Evolutionary conservation across 2,888 invertebrate species (phyloP).

Genomic region (Isotomurus palustris): DNA sequence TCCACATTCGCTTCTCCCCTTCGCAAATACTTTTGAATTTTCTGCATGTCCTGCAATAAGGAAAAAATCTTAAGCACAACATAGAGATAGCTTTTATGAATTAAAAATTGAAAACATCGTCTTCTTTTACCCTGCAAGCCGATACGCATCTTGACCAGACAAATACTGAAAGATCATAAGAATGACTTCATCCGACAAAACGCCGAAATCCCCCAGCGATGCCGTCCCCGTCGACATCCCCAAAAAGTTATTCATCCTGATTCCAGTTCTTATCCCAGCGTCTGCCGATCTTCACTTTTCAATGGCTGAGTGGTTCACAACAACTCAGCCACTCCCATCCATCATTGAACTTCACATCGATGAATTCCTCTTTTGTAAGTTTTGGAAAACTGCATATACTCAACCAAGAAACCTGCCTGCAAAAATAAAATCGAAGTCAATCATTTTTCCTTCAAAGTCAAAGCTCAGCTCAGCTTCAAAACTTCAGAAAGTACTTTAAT

Average conservation of each 20-base stretch:
- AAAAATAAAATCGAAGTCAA: too few relatives aligned
- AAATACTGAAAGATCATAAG: constrained; percentile 41
- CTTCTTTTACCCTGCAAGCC: constrained; percentile 26
- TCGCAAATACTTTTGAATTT: constrained; percentile 32
- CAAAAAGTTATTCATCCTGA: constrained; percentile 1
- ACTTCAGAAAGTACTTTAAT: too few relatives aligned
- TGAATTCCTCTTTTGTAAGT: too few relatives aligned
- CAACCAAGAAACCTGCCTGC: too few relatives aligned
- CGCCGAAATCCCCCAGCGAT: constrained; percentile 16
- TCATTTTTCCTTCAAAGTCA: too few relatives aligned
- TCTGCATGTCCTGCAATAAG: constrained; percentile 30
- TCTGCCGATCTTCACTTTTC: background rate
- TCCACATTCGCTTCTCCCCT: constrained; percentile 23
- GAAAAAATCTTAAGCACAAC: background rate
- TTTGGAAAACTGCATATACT: too few relatives aligned
- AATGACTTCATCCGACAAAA: constrained; percentile 44
- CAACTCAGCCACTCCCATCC: background rate
- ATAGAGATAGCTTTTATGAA: background rate
- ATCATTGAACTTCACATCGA: background rate
- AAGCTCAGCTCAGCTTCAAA: too few relatives aligned
- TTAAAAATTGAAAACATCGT: background rate
- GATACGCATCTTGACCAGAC: constrained; percentile 28
- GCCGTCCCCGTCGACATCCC: background rate
- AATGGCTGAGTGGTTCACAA: too few relatives aligned
- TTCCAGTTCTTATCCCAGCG: constrained; percentile 16